Percentiles rank a stretch among this genome's conserved stretches.
Conservation (phyloP, 2,113 vertebrate genomes). For the Martes martes region DNA sequence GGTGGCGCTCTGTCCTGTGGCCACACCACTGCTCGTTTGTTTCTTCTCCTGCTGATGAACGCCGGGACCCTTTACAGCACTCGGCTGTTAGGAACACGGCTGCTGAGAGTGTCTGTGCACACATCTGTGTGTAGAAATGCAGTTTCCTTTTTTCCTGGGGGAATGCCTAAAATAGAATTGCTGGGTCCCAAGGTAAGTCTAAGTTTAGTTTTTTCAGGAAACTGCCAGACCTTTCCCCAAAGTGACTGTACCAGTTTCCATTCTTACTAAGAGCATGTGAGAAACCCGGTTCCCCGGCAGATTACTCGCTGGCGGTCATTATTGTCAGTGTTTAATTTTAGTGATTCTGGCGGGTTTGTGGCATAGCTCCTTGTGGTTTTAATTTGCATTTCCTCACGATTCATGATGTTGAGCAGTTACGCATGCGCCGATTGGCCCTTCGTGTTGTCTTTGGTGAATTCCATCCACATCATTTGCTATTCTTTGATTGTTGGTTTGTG, state of each 20-base stretch:
- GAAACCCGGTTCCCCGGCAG: neutral
- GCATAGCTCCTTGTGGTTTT: neutral
- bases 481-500: neutral
- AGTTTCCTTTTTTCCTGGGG: neutral
- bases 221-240: neutral
- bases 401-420: neutral
- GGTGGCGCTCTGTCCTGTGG: neutral
- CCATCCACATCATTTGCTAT: neutral
- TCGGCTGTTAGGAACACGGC: neutral
- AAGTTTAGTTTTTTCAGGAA: neutral
- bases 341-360: neutral
- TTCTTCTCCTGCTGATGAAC: neutral
- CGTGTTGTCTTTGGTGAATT: neutral
- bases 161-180: neutral
- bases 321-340: neutral
- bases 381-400: neutral
- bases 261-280: neutral
- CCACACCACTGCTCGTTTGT: rapidly evolving
- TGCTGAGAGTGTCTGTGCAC: neutral
- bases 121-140: neutral
- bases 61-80: neutral
- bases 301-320: rapidly evolving
- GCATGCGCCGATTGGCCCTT: neutral
- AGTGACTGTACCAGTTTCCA: neutral
- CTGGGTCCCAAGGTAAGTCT: neutral